Percentiles rank a stretch among this genome's conserved stretches.
phyloP scores from a whole-genome alignment of 2,113 vertebrate species.

The Chauna torquata region DNA sequence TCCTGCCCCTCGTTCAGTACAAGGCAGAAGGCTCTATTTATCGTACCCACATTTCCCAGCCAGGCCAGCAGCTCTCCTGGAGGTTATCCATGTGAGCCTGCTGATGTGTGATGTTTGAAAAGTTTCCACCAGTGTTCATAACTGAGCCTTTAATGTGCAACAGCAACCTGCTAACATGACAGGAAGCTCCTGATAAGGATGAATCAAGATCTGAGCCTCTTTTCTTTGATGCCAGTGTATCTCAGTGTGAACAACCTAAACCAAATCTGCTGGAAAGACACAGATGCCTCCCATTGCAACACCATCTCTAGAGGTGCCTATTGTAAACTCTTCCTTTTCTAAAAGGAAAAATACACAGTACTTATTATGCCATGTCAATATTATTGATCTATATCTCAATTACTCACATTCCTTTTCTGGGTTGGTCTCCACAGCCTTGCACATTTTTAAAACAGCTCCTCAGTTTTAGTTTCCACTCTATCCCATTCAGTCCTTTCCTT shows the following conservation, averaged over 20 bases:
- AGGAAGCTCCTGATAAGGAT: background rate
- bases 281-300: background rate
- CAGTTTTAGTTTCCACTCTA: background rate
- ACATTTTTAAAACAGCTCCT: background rate
- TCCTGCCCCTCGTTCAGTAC: fast-evolving
- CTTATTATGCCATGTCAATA: background rate
- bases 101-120: background rate
- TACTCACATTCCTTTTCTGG: background rate
- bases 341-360: background rate
- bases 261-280: fast-evolving
- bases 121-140: background rate
- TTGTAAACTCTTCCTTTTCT: background rate
- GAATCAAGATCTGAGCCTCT: background rate
- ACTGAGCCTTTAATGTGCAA: background rate
- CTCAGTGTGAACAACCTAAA: background rate
- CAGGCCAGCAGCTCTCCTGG: background rate
- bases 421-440: background rate
- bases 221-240: background rate
- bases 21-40: background rate
- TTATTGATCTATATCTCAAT: background rate
- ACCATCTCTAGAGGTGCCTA: background rate
- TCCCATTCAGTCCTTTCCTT: background rate
- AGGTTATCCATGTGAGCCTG: background rate
- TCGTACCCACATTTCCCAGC: background rate
- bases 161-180: background rate